Evolutionary conservation across 1,140 invertebrate species (phyloP).

Genomic region (Drosophila baimaii): DNA sequence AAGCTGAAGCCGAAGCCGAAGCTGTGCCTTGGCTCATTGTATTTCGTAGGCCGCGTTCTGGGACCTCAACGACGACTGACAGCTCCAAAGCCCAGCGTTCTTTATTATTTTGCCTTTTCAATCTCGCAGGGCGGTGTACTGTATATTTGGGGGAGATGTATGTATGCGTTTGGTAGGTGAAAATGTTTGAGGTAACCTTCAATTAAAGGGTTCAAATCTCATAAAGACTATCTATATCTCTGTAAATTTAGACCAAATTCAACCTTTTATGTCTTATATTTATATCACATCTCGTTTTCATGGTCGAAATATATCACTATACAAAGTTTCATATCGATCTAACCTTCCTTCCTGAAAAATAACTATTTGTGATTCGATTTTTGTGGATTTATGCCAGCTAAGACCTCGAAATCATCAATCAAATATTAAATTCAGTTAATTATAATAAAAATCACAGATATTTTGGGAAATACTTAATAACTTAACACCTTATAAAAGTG

Average conservation of each 20-base stretch:
- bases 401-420: no score
- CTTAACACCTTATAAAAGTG: no score
- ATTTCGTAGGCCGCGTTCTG: conserved; percentile 38
- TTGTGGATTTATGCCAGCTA: no score
- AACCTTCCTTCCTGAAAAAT: no score
- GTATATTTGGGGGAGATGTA: not conserved
- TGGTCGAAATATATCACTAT: not conserved
- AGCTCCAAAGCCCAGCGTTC: conserved; percentile 50
- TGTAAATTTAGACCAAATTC: not conserved
- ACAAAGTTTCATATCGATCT: not conserved
- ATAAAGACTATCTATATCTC: not conserved
- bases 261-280: not conserved
- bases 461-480: no score
- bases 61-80: conserved; percentile 37
- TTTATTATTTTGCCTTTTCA: conserved; percentile 46
- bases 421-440: no score
- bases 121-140: not conserved
- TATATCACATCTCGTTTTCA: not conserved
- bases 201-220: not conserved
- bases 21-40: conserved; percentile 44
- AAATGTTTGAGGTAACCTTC: not conserved
- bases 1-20: not conserved
- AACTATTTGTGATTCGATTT: no score
- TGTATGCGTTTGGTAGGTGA: not conserved
- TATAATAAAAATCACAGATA: no score